Conservation (phyloP, 2,888 invertebrate genomes). For the Sinhomidia bicolor region DNA sequence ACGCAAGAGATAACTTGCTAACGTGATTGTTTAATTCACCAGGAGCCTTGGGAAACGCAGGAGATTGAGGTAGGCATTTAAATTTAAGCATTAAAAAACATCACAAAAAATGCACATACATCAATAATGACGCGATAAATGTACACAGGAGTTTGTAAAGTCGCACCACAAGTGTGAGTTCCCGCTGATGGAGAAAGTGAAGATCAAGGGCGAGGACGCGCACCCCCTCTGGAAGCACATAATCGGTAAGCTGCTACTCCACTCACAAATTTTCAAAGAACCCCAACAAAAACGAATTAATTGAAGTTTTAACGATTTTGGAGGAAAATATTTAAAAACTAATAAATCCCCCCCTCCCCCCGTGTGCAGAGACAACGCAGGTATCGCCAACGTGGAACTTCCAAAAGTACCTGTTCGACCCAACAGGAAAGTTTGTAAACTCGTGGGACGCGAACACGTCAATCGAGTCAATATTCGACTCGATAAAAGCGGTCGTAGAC, state of each 20-base stretch:
- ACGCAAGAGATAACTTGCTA: too few species aligned
- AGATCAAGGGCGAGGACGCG: conserved; percentile 82
- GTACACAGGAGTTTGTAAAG: conserved; percentile 81
- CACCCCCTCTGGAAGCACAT: conserved; percentile 82
- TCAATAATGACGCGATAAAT: too few species aligned
- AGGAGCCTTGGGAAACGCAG: conserved; percentile 82
- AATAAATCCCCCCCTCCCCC: too few species aligned
- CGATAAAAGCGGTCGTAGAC: conserved; percentile 75
- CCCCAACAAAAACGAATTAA: conserved; percentile 6
- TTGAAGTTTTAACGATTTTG: too few species aligned
- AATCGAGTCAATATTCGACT: conserved; percentile 81
- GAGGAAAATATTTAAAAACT: not conserved
- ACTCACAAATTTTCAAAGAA: too few species aligned
- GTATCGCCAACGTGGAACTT: conserved; percentile 83
- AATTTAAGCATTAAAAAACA: too few species aligned
- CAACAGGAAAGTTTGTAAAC: conserved; percentile 82
- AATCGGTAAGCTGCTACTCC: conserved; percentile 79
- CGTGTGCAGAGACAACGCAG: conserved; percentile 43
- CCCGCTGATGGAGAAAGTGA: conserved; percentile 83
- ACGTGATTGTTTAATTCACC: too few species aligned
- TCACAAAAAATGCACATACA: too few species aligned
- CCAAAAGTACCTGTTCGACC: conserved; percentile 83
- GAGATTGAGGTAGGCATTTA: conserved; percentile 74
- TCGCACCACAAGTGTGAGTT: conserved; percentile 82
- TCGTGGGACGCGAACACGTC: conserved; percentile 82